phyloP scores from a whole-genome alignment of 2,797 vertebrate species.

The Eospalax fontanierii region DNA sequence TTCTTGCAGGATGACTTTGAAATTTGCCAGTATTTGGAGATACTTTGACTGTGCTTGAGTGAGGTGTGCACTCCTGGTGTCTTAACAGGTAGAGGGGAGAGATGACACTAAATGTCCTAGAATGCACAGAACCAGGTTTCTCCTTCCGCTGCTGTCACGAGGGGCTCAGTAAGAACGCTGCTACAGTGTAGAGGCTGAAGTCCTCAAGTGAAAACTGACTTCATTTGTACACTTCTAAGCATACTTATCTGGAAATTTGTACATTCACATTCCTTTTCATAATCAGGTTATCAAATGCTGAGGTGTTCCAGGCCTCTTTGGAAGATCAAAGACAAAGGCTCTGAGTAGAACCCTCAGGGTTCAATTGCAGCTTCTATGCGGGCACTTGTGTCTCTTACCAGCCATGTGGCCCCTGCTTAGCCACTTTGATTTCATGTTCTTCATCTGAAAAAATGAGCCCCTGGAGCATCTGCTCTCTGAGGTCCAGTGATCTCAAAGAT shows the following conservation, averaged over 20 bases:
- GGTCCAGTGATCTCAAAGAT: not conserved
- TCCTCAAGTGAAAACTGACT: not conserved
- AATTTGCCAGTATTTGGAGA: not conserved
- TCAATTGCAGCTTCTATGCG: accelerated
- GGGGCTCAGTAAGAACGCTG: not conserved
- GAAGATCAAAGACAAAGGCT: not conserved
- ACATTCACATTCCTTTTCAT: not conserved
- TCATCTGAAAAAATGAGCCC: constrained; percentile 6
- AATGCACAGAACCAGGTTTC: accelerated
- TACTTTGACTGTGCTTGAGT: not conserved
- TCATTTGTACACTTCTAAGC: not conserved
- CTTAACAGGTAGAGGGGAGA: not conserved
- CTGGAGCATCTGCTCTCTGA: not conserved
- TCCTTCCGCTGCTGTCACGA: not conserved
- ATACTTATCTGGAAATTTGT: not conserved
- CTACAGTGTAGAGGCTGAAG: not conserved
- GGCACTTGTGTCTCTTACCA: not conserved
- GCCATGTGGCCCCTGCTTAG: not conserved
- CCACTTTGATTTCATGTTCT: not conserved
- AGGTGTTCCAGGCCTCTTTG: not conserved
- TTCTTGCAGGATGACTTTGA: not conserved
- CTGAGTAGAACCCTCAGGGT: not conserved
- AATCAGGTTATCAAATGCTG: not conserved
- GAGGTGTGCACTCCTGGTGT: not conserved
- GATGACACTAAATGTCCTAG: not conserved